Percentiles rank a stretch among this genome's conserved stretches.
Evolutionary conservation across 2,113 vertebrate species (phyloP).

Genomic region (Ceuthmochares aereus): DNA sequence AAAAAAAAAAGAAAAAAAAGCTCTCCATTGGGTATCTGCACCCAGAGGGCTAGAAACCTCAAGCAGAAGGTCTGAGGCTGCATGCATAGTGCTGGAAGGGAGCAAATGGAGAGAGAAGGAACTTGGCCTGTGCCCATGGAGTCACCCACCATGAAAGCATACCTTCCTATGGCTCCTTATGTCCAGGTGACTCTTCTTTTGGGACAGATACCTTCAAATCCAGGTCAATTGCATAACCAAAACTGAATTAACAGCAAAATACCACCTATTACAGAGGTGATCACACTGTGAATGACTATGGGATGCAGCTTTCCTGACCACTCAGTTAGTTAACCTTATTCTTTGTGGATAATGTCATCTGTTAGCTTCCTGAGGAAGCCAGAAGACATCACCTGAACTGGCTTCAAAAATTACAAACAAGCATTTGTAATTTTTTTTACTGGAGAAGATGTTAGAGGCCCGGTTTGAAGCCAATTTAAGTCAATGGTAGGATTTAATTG

Average conservation of each 20-base stretch:
- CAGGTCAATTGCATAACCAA: not conserved
- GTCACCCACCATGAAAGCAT: not conserved
- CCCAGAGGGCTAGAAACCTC: not conserved
- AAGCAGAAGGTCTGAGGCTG: not conserved
- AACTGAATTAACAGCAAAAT: not conserved
- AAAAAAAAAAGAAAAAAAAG: not conserved
- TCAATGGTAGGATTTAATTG: not conserved
- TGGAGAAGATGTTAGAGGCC: not conserved
- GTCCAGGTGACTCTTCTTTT: not conserved
- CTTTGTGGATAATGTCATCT: not conserved
- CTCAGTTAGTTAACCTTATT: not conserved
- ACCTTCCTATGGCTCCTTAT: accelerated
- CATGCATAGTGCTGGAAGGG: not conserved
- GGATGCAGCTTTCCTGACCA: not conserved
- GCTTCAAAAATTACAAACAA: slow-evolving; percentile 5
- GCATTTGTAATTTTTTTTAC: not conserved
- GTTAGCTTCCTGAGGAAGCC: not conserved
- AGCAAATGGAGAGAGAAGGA: not conserved
- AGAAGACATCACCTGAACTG: not conserved
- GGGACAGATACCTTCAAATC: not conserved
- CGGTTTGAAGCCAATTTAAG: slow-evolving; percentile 10
- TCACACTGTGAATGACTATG: not conserved
- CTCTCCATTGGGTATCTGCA: not conserved
- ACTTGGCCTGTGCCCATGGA: not conserved
- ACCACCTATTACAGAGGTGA: not conserved